Percentiles rank a stretch among this genome's conserved stretches.
phyloP scores from a whole-genome alignment of 2,888 invertebrate species.

The Papilio demoleus region DNA sequence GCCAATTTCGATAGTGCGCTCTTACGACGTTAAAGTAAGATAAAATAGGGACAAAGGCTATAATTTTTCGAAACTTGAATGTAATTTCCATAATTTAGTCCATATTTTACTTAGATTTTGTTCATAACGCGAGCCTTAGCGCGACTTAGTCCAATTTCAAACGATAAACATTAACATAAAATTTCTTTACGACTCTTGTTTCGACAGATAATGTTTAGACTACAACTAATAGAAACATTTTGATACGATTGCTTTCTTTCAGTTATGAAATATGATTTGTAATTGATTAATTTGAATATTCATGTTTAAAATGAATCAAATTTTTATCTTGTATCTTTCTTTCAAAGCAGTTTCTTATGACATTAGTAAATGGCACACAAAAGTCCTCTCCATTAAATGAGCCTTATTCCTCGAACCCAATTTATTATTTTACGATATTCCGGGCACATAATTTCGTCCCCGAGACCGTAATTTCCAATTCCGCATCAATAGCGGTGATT shows the following conservation, averaged over 20 bases:
- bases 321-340: neutral
- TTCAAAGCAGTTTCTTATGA: neutral
- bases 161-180: slow-evolving; percentile 30
- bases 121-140: slow-evolving; percentile 45
- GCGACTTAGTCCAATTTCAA: slow-evolving; percentile 36
- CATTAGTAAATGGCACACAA: slow-evolving; percentile 12
- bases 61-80: slow-evolving; percentile 72
- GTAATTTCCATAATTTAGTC: slow-evolving; percentile 72
- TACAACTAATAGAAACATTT: slow-evolving; percentile 6
- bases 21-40: slow-evolving; percentile 66
- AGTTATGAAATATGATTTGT: neutral
- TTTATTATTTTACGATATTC: slow-evolving; percentile 55
- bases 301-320: neutral
- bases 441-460: slow-evolving; percentile 52
- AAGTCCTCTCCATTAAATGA: slow-evolving; percentile 29
- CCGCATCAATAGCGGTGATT: slow-evolving; percentile 77
- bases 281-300: neutral
- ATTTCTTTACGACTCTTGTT: slow-evolving; percentile 25
- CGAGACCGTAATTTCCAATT: slow-evolving; percentile 62
- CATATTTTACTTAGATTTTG: slow-evolving; percentile 58
- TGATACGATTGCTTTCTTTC: neutral
- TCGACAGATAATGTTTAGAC: slow-evolving; percentile 9
- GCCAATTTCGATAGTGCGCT: slow-evolving; percentile 77
- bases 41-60: slow-evolving; percentile 69
- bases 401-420: slow-evolving; percentile 35